Base-by-base conservation (phyloP, 2,797 vertebrate species). In the Cheirogaleus major region DNA sequence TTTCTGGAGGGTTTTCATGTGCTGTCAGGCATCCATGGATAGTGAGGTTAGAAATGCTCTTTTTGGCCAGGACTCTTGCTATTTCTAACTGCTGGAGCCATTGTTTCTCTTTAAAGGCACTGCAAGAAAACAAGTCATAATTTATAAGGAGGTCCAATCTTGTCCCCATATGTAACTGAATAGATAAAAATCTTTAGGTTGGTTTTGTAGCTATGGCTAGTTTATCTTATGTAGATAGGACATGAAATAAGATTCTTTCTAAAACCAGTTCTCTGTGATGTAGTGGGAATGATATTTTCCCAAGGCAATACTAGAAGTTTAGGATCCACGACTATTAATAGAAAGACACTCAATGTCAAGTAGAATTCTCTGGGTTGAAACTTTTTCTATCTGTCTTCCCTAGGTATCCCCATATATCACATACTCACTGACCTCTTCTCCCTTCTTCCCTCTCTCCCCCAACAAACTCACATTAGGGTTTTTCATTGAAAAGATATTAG, bases 91-190 rank as follows among this genome's bases (percentile, higher is more conserved):
- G 99, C 91, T 98, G 98, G 63, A 98, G 96, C 99, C 99, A 99
- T 48, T 97, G 97, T 83, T 98, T 99, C 98, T 99, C 99, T 96
- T 99, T 99, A 98, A 99, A 99, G 80, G 98, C 97, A 97, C 99
- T 99, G 96, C 14, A 98, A 97, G 69, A 81, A 95, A 97, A 86
- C 9, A 96, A 91, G 70, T 48, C 55, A 65, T 11, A 50, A 69
- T 91, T 85, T 75, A 50, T n/a, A 52, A 94, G 45, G 38, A 70
- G 41, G 23, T 12, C 43, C 15, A 90, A 48, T 88, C 23, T 93
- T 90, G n/a, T 67, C 22, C n/a, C 45, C 23, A 5, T 67, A 35
- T 27, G 9, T 43, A 61, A 57, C 41, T 57, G 35, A 86, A 75
- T 65, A 61, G 67, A 52, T 73, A 61, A n/a, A 85, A 83, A 57